Evolutionary conservation across 2,113 vertebrate genomes (phyloP), one percentile per base, ranked within the genome.

Genomic region (Phasianus colchicus): DNA sequence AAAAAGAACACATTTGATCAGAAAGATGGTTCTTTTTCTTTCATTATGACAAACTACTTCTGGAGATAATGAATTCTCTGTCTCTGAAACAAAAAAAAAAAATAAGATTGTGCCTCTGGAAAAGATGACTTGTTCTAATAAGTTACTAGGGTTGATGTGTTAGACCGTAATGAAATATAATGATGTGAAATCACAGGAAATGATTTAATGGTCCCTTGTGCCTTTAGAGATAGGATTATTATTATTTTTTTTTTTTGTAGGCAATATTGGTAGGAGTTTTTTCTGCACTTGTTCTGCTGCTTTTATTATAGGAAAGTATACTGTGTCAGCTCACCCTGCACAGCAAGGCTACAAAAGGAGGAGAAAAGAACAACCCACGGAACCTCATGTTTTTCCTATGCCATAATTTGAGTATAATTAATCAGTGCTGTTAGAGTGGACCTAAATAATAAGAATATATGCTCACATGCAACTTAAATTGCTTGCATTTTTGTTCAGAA

Each of bases 181-280:
- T 91, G 18, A 54, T 1, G 1, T 74, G 71, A 85, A 42, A 57
- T 71, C 74, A 66, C 24, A 81, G 75, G 89, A 86, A 66, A 40
- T 93, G 2, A 60, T 90, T 88, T 91, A 63, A 60, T 67, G 38
- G 47, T 61, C 76, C 45, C 43, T 88, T 81, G 34, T 90, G 61
- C 25, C 60, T 93, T 94, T 69, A 65, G 74, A 55, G 29, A 6
- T 71, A 5, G 21, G 13, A 36, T 29, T 50, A 11, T 13, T 48
- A 24, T 24, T 11, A 22, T 48, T 22, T 22, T 63, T 73, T 70
- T 55, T 54, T 29, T 30, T 10, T 91, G 30, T 24, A 50, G 47
- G 42, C 34, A 83, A 29, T 52, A 74, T 55, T 80, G 42, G 32
- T 19, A 64, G 45, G 63, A 65, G 8, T 25, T 82, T 60, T 60